A percentile compares a stretch with the other conserved stretches of the same genome.
phyloP scores from a whole-genome alignment of 1,140 invertebrate genomes.

The Lysiphlebus fabarum region DNA sequence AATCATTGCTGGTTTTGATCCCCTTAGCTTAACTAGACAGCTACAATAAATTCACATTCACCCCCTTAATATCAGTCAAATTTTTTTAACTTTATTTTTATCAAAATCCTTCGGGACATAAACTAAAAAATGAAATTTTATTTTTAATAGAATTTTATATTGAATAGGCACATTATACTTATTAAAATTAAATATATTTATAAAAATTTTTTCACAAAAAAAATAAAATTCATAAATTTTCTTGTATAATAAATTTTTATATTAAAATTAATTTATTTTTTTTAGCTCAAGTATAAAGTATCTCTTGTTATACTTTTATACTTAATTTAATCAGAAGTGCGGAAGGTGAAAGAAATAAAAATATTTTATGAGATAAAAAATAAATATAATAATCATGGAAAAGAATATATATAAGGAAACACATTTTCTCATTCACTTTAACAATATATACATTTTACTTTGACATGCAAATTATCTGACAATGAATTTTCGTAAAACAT shows the following conservation, averaged over 20 bases:
- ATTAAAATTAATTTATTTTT: no score
- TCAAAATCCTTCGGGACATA: neutral
- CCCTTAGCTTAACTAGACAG: constrained; percentile 48
- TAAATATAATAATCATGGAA: no score
- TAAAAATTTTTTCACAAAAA: no score
- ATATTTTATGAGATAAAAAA: neutral
- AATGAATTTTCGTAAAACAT: constrained; percentile 56
- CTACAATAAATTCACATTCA: constrained; percentile 48
- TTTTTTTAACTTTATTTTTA: no score
- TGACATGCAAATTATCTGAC: constrained; percentile 55
- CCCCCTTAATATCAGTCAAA: constrained; percentile 27
- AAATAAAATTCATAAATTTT: no score
- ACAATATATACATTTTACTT: constrained; percentile 36
- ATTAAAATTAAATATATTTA: no score
- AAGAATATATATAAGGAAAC: constrained; percentile 21
- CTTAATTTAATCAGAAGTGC: constrained; percentile 42
- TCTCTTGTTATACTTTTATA: constrained; percentile 10
- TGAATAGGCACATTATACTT: no score
- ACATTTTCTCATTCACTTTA: constrained; percentile 12
- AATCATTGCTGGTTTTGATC: constrained; percentile 52
- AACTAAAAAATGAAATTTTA: constrained; percentile 13
- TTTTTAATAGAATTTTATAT: no score
- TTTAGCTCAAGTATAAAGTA: no score
- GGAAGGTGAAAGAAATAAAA: constrained; percentile 6
- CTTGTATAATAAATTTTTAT: no score